phyloP scores from a whole-genome alignment of 2,888 invertebrate species.

The Congeria kusceri region DNA sequence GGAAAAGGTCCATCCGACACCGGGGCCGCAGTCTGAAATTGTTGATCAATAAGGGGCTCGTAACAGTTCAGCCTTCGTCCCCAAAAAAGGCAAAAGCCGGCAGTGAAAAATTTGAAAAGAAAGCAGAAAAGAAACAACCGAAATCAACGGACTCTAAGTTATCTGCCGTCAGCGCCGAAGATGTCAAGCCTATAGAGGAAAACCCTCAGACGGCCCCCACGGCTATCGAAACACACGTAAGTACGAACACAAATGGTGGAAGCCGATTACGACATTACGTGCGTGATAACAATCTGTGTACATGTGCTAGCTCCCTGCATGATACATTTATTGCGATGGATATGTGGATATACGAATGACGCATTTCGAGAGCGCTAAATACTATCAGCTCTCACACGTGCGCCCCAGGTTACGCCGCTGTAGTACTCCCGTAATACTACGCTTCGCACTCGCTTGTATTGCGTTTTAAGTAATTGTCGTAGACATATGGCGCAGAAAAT shows the following conservation, averaged over 20 bases:
- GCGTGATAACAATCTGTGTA: constrained; percentile 8
- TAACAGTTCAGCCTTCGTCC: constrained; percentile 79
- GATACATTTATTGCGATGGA: too few relatives aligned
- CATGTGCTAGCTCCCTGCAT: too few relatives aligned
- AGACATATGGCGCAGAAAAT: too few relatives aligned
- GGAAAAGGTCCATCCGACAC: constrained; percentile 86
- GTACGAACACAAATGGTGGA: constrained; percentile 21
- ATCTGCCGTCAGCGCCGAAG: constrained; percentile 1
- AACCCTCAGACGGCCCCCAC: constrained; percentile 11
- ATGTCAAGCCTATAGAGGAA: constrained; percentile 8
- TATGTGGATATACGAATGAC: too few relatives aligned
- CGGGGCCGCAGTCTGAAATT: constrained; percentile 86
- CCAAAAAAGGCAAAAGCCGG: constrained; percentile 21
- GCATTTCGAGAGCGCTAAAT: too few relatives aligned
- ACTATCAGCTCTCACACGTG: too few relatives aligned
- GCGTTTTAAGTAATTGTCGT: too few relatives aligned
- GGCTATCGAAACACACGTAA: constrained; percentile 29
- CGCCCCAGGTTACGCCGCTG: too few relatives aligned
- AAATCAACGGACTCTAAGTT: background rate
- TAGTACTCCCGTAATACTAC: too few relatives aligned
- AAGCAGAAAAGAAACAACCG: constrained; percentile 6
- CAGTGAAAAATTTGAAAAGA: background rate
- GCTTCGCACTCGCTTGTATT: too few relatives aligned
- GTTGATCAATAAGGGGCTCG: constrained; percentile 85
- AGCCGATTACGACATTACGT: constrained; percentile 12